Conservation (phyloP, 2,113 vertebrate genomes). For the Lamprotornis superbus region DNA sequence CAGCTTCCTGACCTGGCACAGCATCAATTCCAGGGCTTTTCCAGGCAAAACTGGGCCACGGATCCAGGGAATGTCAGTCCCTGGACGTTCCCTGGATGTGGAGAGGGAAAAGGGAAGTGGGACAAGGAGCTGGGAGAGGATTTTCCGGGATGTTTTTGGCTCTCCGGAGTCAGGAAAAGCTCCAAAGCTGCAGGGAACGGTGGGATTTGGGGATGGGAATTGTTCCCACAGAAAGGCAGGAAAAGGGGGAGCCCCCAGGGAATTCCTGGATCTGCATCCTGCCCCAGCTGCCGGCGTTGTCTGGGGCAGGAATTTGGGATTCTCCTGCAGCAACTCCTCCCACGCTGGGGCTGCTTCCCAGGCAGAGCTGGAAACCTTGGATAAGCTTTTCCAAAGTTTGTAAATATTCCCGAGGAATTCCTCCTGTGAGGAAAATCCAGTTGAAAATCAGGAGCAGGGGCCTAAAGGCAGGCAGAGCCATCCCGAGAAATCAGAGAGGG, state of each 20-base stretch:
- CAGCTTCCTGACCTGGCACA: neutral
- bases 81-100: neutral
- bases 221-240: neutral
- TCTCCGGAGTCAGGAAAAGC: neutral
- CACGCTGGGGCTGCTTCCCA: neutral
- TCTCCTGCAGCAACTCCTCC: neutral
- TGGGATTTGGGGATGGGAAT: neutral
- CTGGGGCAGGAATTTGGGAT: neutral
- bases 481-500: neutral
- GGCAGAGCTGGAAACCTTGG: neutral
- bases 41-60: accelerated
- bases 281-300: neutral
- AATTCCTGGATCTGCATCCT: neutral
- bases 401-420: neutral
- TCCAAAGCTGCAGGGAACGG: accelerated
- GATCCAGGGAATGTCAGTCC: accelerated
- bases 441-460: neutral
- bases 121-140: neutral
- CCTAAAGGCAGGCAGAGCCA: neutral
- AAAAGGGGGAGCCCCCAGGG: neutral
- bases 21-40: accelerated
- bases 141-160: neutral
- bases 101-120: neutral
- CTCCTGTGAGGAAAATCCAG: neutral
- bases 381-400: neutral